phyloP scores from a whole-genome alignment of 92 coral and sea anemone genomes.

The Palythoa heliodiscus region DNA sequence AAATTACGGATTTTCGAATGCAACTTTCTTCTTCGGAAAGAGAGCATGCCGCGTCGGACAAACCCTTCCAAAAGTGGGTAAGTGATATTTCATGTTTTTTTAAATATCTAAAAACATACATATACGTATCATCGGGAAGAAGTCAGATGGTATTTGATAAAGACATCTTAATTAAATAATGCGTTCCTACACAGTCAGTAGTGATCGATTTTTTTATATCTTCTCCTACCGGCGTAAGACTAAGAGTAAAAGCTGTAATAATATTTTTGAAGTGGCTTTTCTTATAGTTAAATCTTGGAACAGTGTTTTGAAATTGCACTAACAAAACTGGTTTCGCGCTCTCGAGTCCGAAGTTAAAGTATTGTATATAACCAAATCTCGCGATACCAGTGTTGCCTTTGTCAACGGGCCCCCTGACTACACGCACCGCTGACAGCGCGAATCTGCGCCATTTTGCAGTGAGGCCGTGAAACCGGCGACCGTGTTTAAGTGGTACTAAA shows the following conservation, averaged over 20 bases:
- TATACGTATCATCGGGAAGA: background rate
- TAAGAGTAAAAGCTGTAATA: background rate
- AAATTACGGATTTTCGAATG: slow-evolving; percentile 2
- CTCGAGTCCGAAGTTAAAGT: too few species aligned
- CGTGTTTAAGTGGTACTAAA: background rate
- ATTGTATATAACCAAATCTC: too few species aligned
- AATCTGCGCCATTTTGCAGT: slow-evolving; percentile 41
- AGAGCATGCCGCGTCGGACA: background rate
- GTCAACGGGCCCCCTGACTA: slow-evolving; percentile 14
- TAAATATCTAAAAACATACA: background rate
- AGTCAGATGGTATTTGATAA: background rate
- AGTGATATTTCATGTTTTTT: background rate
- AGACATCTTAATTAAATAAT: too few species aligned
- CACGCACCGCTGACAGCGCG: slow-evolving; percentile 4
- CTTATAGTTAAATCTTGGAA: background rate
- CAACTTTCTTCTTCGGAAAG: background rate
- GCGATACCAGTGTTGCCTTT: background rate
- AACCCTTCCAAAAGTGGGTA: background rate
- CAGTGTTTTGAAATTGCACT: background rate
- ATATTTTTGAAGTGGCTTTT: background rate
- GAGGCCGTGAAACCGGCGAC: slow-evolving; percentile 12
- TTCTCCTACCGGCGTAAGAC: too few species aligned
- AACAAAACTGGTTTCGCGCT: background rate
- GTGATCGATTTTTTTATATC: too few species aligned
- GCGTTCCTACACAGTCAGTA: too few species aligned